phyloP scores from a whole-genome alignment of 2,797 vertebrate species.

The Pseudomugil tenellus region DNA sequence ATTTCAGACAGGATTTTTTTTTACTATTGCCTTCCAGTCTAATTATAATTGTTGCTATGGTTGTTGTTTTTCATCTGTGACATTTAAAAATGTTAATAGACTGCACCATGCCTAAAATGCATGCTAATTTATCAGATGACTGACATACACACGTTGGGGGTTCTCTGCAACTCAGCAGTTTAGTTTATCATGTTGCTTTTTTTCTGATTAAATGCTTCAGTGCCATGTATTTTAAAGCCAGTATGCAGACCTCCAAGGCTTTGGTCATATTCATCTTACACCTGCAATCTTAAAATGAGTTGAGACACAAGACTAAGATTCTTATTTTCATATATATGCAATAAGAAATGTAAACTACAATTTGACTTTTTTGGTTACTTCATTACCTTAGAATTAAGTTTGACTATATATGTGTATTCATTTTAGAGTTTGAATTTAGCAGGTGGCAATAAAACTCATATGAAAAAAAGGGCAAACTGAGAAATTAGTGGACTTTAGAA shows the following conservation, averaged over 20 bases:
- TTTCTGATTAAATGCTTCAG: constrained; percentile 13
- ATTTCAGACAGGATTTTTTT: constrained; percentile 8
- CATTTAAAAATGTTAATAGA: constrained; percentile 76
- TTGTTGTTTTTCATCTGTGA: constrained; percentile 64
- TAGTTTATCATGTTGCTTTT: constrained; percentile 33
- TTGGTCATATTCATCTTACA: background rate
- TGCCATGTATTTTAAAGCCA: background rate
- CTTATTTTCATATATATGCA: background rate
- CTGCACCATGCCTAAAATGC: constrained; percentile 42
- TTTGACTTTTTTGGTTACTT: constrained; percentile 4
- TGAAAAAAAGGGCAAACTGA: constrained; percentile 14
- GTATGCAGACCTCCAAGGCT: background rate
- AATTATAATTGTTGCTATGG: constrained; percentile 56
- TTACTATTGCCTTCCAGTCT: constrained; percentile 19
- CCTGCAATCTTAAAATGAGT: constrained; percentile 2
- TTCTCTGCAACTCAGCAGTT: constrained; percentile 53
- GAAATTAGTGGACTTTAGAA: constrained; percentile 2
- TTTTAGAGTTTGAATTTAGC: background rate
- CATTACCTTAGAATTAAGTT: constrained; percentile 11
- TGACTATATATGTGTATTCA: no score
- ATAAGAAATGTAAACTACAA: constrained; percentile 1
- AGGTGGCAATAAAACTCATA: background rate
- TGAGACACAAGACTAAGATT: background rate
- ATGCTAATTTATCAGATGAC: constrained; percentile 64
- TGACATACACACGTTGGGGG: constrained; percentile 30